A percentile compares a stretch with the other conserved stretches of the same genome.
phyloP scores from a whole-genome alignment of 2,113 vertebrate species.

The Anas platyrhynchos region DNA sequence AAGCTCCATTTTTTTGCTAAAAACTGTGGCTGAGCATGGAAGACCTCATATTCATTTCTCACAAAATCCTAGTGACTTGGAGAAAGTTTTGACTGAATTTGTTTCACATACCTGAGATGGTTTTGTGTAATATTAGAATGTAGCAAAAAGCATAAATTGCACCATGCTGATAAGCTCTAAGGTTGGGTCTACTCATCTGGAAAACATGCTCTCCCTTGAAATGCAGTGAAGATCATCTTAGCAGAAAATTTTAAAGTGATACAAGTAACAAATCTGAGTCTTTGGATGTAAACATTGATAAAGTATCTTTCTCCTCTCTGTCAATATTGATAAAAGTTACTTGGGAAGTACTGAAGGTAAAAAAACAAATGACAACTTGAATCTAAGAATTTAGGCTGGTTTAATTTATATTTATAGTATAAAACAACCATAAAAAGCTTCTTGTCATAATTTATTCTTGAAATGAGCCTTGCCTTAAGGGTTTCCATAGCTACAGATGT shows the following conservation, averaged over 20 bases:
- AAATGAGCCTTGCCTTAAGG: not conserved
- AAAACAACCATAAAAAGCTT: not conserved
- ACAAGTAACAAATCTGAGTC: not conserved
- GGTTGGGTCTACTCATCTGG: not conserved
- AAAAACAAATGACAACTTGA: not conserved
- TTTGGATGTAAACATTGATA: not conserved
- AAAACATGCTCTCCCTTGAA: not conserved
- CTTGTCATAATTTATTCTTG: slow-evolving; percentile 47
- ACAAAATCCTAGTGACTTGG: fast-evolving
- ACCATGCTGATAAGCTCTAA: not conserved
- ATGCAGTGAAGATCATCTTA: not conserved
- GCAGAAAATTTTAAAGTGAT: not conserved
- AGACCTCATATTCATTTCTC: fast-evolving
- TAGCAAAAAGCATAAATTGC: not conserved
- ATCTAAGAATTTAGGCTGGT: not conserved
- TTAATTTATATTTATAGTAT: slow-evolving; percentile 24
- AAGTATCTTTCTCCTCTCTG: not conserved
- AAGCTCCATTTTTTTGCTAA: not conserved
- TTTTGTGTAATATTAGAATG: not conserved
- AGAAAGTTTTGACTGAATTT: not conserved
- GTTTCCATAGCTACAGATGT: slow-evolving; percentile 69
- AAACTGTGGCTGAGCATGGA: not conserved
- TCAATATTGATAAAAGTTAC: not conserved
- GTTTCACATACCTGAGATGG: not conserved
- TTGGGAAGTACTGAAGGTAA: not conserved